phyloP scores from a whole-genome alignment of 2,888 invertebrate species.

The Muschampia plurimacula region DNA sequence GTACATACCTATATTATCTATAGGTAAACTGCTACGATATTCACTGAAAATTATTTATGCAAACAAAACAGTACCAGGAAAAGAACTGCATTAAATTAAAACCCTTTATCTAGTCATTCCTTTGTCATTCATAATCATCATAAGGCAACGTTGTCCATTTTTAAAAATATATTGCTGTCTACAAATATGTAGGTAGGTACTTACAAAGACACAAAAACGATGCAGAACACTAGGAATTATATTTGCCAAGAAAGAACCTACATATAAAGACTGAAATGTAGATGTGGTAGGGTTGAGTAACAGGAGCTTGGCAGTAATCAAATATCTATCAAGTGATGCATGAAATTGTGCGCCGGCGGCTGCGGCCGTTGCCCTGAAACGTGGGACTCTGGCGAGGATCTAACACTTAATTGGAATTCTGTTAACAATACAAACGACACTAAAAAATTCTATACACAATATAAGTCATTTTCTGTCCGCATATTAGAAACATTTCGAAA shows the following conservation, averaged over 20 bases:
- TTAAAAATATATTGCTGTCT: too few relatives aligned
- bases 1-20: too few relatives aligned
- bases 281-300: slow-evolving; percentile 57
- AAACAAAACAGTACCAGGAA: too few relatives aligned
- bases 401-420: slow-evolving; percentile 52
- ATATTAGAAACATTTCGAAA: slow-evolving; percentile 19
- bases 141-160: too few relatives aligned
- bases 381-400: slow-evolving; percentile 49
- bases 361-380: slow-evolving; percentile 68
- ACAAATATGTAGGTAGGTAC: too few relatives aligned
- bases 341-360: slow-evolving; percentile 68
- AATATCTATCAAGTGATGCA: slow-evolving; percentile 78
- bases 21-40: too few relatives aligned
- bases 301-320: slow-evolving; percentile 62
- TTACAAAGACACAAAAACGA: too few relatives aligned
- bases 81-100: too few relatives aligned
- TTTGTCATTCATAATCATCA: too few relatives aligned
- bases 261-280: slow-evolving; percentile 15
- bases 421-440: slow-evolving; percentile 44
- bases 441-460: slow-evolving; percentile 32
- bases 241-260: neutral
- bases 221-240: too few relatives aligned
- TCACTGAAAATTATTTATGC: too few relatives aligned
- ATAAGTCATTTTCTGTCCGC: slow-evolving; percentile 26
- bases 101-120: too few relatives aligned